phyloP scores from a whole-genome alignment of 2,113 vertebrate genomes.

The Petaurus breviceps region DNA sequence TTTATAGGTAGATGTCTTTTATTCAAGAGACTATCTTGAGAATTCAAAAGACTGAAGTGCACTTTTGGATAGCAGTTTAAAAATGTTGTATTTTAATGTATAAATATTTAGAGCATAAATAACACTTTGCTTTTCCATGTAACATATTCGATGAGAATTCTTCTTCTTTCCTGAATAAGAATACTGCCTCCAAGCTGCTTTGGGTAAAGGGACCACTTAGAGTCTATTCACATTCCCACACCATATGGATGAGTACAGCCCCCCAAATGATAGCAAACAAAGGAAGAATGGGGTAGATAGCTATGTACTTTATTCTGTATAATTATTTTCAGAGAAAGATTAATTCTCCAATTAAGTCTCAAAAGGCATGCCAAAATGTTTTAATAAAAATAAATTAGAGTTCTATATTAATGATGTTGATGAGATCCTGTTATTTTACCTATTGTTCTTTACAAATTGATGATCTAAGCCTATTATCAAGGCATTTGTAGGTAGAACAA shows the following conservation, averaged over 20 bases:
- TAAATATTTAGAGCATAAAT: conserved; percentile 18
- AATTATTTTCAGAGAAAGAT: conserved; percentile 31
- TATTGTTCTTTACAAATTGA: conserved; percentile 27
- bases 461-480: neutral
- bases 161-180: neutral
- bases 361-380: neutral
- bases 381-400: conserved; percentile 9
- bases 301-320: conserved; percentile 3
- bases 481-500: neutral
- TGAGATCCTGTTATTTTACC: neutral
- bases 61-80: neutral
- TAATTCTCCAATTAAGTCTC: neutral
- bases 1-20: neutral
- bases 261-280: neutral
- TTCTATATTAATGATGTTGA: neutral
- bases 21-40: conserved; percentile 3
- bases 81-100: neutral
- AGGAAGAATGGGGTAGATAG: neutral
- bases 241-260: neutral
- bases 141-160: neutral
- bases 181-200: neutral
- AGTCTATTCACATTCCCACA: neutral
- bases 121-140: neutral
- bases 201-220: conserved; percentile 2
- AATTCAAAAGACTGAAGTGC: neutral